Percentiles rank a stretch among this genome's conserved stretches.
These are phyloP conservation scores for Scomberomorus guttatus DNA, from an alignment of 2,797 vertebrate genomes.

Conservation along the genomic window DNA sequence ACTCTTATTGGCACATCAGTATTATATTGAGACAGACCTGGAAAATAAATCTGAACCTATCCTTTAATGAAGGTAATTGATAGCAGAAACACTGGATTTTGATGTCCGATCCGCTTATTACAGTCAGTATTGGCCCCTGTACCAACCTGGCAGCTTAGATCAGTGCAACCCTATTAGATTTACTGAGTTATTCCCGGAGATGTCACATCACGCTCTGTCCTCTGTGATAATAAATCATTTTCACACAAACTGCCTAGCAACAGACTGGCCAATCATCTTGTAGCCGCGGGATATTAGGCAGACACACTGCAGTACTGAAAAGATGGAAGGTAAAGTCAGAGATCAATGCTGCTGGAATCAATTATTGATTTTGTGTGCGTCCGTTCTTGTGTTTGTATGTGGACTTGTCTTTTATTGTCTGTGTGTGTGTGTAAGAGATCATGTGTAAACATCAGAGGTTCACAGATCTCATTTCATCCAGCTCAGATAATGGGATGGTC, in stretches of 20 bases:
- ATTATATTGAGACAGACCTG: too few relatives aligned
- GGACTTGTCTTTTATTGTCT: neutral
- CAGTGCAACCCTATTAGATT: too few relatives aligned
- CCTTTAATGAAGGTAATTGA: too few relatives aligned
- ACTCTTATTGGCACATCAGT: too few relatives aligned
- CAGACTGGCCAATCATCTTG: conserved; percentile 40
- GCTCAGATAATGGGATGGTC: neutral
- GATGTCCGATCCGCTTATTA: too few relatives aligned
- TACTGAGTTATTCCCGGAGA: neutral
- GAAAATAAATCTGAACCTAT: too few relatives aligned
- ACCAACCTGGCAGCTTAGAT: too few relatives aligned
- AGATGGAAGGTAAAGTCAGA: conserved; percentile 34
- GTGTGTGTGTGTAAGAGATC: neutral
- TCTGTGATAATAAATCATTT: conserved; percentile 1
- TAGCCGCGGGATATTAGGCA: conserved; percentile 12
- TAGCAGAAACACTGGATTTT: too few relatives aligned
- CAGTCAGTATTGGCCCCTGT: too few relatives aligned
- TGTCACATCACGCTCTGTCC: neutral
- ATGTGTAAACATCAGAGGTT: conserved; percentile 10
- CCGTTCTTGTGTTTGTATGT: conserved; percentile 10
- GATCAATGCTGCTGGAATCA: conserved; percentile 26
- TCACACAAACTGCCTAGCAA: conserved; percentile 54
- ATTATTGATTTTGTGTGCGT: conserved; percentile 43
- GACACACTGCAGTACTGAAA: conserved; percentile 2
- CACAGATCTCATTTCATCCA: neutral